Base-by-base conservation (phyloP, 2,113 vertebrate genomes). In the Megalops atlanticus region DNA sequence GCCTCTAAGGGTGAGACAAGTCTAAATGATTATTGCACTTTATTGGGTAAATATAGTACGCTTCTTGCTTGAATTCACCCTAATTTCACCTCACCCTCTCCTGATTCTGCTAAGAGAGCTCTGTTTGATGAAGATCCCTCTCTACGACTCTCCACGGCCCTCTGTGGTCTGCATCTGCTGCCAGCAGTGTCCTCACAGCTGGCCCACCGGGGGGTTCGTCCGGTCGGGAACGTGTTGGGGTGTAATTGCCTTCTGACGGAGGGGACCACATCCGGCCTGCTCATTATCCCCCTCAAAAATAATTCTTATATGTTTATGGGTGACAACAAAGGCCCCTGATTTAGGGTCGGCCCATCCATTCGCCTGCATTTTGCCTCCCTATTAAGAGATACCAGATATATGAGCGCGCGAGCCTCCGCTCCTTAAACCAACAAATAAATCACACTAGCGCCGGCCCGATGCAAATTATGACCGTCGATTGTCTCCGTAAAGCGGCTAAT, bases 381-480 rank as follows among this genome's bases (percentile, higher is more conserved):
- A 89, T 90, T 90, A 90, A 85, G 88, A 86, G 76, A 74, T 78
- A 70, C 77, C 72, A 83, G 83, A 89, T 90, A 89, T 89, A 90
- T 88, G 79, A 79, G 81, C 58, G 41, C 58, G 45, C 68, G 33
- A 36, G 68, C 74, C 81, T 79, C 84, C 73, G 83, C 86, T 87
- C 86, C 87, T 90, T 90, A 90, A 89, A 89, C 87, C 86, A 87
- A 87, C 89, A 88, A 82, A 90, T 89, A 88, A 88, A 90, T 90
- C 87, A 87, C 80, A 18, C 54, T 16, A 36, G 82, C 41, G 79
- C 83, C 85, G 77, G 70, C 84, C 77, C 82, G 83, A 90, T 90
- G 88, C 87, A 90, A 89, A 90, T 90, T 86, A 85, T 72, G 64
- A 45, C 75, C 83, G 83, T 85, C 84, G 81, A 83, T 84, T 80